A percentile compares a stretch with the other conserved stretches of the same genome.
These are phyloP conservation scores for Pachymerium ferrugineum DNA, from an alignment of 2,888 invertebrate species.

Conservation along the genomic window DNA sequence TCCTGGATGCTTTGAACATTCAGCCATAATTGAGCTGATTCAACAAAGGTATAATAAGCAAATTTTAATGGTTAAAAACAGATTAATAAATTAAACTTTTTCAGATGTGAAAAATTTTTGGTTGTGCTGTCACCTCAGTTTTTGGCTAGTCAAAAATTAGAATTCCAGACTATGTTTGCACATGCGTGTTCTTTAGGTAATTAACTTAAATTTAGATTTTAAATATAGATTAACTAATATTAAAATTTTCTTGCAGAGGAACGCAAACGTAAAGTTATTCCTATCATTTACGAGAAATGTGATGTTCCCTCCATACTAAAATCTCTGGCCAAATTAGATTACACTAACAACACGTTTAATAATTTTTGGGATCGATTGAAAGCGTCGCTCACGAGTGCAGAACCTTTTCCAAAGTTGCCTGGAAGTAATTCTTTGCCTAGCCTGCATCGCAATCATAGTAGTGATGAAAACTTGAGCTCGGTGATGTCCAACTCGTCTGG, in stretches of 20 bases:
- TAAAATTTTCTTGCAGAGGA: background rate
- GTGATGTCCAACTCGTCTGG: background rate
- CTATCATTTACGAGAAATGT: conserved; percentile 17
- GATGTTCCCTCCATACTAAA: background rate
- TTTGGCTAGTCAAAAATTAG: background rate
- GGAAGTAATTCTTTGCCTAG: background rate
- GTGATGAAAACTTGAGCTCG: background rate
- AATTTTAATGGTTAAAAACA: background rate
- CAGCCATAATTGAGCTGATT: conserved; percentile 38
- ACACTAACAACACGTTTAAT: background rate
- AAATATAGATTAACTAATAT: background rate
- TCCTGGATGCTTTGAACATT: conserved; percentile 38
- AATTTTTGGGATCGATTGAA: background rate
- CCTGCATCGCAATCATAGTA: background rate
- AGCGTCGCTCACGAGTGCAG: background rate
- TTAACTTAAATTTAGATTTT: background rate
- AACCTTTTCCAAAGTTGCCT: background rate
- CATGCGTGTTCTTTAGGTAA: conserved; percentile 23
- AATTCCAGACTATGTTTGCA: conserved; percentile 15
- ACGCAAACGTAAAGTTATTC: background rate
- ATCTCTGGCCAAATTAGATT: background rate
- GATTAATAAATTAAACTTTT: background rate
- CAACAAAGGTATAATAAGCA: background rate
- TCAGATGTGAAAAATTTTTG: background rate
- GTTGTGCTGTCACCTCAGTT: conserved; percentile 22